Evolutionary conservation across 2,888 invertebrate species (phyloP), one percentile per base, ranked within the genome.

Genomic region (Ochropacha duplaris): DNA sequence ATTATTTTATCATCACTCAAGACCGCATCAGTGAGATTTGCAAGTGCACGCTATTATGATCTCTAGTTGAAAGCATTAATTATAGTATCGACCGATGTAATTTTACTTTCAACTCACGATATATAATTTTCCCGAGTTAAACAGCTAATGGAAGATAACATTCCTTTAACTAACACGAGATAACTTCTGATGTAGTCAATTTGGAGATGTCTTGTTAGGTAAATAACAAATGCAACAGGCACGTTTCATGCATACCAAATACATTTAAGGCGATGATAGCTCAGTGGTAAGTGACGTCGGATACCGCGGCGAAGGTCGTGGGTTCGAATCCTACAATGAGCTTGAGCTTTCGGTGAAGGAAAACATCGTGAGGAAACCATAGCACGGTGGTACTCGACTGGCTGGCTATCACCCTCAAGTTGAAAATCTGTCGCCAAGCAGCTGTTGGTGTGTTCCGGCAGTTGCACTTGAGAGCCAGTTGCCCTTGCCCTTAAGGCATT

Each of bases 81-180:
- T 51, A 51, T 51, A 16, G 28, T 28, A 24, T 51, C 26, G 16
- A 8, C 3, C 26, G 26, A 51, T 51, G 50, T 16, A 16, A 72
- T 72, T 71, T 74, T 74, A 74, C 75, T 73, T 73, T 73, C 75
- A 69, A 65, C 66, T 61, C 64, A 28, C 57, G 71, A 65, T 65
- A 72, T 74, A 67, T 61, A 62, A 71, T 74, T 64, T 70, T 70
- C 68, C 72, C 51, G 62, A 64, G 57, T 49, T 58, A 56, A 59
- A 56, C 62, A 66, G 68, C 69, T 76, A 76, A 76, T 74, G 71
- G 69, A 72, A 66, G 74, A 73, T 72, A 70, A 72, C 71, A 71
- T 69, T 59, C 61, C 64, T 57, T 56, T 56, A 60, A 57, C 57
- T 62, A 69, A 63, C 60, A 56, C 28, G 64, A 61, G 60, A 69